Base-by-base conservation (phyloP, 1,140 invertebrate genomes). In the Drosophila kepulauana region DNA sequence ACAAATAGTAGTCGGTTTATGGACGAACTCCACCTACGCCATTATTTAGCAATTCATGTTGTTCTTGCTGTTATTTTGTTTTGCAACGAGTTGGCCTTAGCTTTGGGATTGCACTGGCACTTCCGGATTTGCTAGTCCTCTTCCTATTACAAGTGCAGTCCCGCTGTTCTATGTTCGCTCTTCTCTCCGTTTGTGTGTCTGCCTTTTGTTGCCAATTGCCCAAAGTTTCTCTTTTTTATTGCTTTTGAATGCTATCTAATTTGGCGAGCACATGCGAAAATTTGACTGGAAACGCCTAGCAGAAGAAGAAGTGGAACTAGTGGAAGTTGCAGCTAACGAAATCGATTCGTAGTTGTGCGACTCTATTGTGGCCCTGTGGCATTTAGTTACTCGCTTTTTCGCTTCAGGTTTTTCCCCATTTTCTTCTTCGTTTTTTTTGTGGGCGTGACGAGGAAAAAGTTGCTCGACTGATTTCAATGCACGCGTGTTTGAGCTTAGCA, bases 211-310 rank as follows among this genome's bases (percentile, higher is more conserved):
- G 54, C 48, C 66, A 75, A 58, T 75, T 71, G 61, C 43, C 49
- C 5, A 59, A 68, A 78, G 58, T 66, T 79, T 76, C 41, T 35
- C 35, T 63, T 81, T 78, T 78, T 81, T 79, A 75, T 81, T 75
- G 79, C 76, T 71, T 81, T 71, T 54, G 57, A 79, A 68, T 81
- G 72, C 62, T 78, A 81, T 81, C 79, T 81, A 81, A 81, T 79
- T 81, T 79, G 65, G 66, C 35, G 70, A 66, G 78, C 78, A 80
- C 78, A 80, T 80, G 79, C 76, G 72, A 79, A 75, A 79, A 81
- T 81, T 81, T 81, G 66, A 79, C 79, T 81, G 72, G 79, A 45
- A 67, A 78, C 71, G 78, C 78, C 78, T 65, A 52, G 15, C 11
- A 25, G 15, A 20, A 41, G 35, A 7, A 38, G 30, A 35, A 56